Conservation (phyloP, 2,113 vertebrate genomes). For the Galeopterus variegatus region DNA sequence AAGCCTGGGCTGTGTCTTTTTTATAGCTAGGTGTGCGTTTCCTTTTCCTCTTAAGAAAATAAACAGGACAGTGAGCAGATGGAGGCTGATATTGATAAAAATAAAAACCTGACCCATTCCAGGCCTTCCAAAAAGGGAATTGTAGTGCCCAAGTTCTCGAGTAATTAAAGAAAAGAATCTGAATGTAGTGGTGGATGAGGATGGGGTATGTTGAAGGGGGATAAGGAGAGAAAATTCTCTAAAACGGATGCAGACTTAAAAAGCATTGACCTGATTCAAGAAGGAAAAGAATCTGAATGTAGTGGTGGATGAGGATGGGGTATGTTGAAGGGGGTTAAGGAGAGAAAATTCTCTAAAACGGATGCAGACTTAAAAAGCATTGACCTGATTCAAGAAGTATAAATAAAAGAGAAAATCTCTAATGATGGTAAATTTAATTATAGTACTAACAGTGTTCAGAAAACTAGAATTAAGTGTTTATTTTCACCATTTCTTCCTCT, state of each 20-base stretch:
- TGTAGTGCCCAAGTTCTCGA: background rate
- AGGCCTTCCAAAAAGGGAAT: background rate
- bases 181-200: background rate
- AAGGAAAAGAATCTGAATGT: background rate
- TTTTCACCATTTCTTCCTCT: constrained; percentile 53
- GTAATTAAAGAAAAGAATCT: background rate
- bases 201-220: background rate
- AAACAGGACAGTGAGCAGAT: background rate
- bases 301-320: background rate
- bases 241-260: constrained; percentile 31
- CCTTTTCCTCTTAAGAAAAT: background rate
- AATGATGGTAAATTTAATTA: constrained; percentile 28
- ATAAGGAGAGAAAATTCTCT: background rate
- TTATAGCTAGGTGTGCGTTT: background rate
- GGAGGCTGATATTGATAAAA: background rate
- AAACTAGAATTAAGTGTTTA: constrained; percentile 25
- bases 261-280: constrained; percentile 7
- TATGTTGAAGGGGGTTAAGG: background rate
- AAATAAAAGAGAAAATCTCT: constrained; percentile 62
- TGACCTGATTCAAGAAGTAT: constrained; percentile 3
- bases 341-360: background rate
- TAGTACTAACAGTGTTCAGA: background rate
- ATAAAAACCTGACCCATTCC: background rate
- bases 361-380: constrained; percentile 24
- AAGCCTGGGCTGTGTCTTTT: background rate